A percentile compares a stretch with the other conserved stretches of the same genome.
phyloP scores from a whole-genome alignment of 1,140 invertebrate genomes.

The Halyomorpha halys region DNA sequence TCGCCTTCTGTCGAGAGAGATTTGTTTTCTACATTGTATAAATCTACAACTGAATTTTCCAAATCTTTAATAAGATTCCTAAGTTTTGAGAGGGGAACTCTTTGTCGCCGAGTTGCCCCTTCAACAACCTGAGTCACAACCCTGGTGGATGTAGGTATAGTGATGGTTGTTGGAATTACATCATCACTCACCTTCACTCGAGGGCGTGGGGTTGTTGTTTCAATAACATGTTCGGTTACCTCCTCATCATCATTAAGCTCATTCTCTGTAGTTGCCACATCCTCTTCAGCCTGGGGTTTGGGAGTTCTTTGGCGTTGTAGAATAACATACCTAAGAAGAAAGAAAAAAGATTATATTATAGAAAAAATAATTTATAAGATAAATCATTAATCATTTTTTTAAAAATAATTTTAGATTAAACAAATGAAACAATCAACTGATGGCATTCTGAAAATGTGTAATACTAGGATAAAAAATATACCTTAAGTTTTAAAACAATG shows the following conservation, averaged over 20 bases:
- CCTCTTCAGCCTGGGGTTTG: constrained; percentile 30
- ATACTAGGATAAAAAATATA: too few relatives aligned
- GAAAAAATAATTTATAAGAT: too few relatives aligned
- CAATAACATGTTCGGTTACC: constrained; percentile 15
- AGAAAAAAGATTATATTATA: neutral
- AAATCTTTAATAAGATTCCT: constrained; percentile 23
- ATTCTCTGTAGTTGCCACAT: constrained; percentile 30
- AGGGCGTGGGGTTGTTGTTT: constrained; percentile 26
- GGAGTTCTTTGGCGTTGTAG: constrained; percentile 32
- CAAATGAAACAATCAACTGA: neutral
- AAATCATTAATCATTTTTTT: too few relatives aligned
- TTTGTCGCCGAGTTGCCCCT: constrained; percentile 31
- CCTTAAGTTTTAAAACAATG: too few relatives aligned
- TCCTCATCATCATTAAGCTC: constrained; percentile 27
- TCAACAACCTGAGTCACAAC: constrained; percentile 32
- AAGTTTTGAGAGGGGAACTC: constrained; percentile 30
- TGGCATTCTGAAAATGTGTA: too few relatives aligned
- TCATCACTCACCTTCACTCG: constrained; percentile 32
- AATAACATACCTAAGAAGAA: constrained; percentile 33
- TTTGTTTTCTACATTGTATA: neutral
- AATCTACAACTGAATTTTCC: constrained; percentile 20
- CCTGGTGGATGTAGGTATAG: constrained; percentile 29
- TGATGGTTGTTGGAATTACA: constrained; percentile 21
- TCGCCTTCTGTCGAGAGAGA: neutral
- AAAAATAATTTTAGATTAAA: neutral